Base-by-base conservation (phyloP, 1,140 invertebrate genomes). In the Drosophila trapezifrons region DNA sequence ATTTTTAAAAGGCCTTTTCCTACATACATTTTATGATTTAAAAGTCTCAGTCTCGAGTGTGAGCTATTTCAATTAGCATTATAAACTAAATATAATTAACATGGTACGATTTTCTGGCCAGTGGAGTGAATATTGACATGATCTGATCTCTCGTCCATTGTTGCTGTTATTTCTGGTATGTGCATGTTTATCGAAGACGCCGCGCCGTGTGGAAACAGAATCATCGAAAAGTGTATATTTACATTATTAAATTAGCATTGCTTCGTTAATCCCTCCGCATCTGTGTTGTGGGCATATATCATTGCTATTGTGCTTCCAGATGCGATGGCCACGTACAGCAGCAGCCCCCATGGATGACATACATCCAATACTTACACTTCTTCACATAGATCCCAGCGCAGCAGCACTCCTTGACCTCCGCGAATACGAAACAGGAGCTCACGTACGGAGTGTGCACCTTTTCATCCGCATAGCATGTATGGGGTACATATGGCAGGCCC, bases 331-430 rank as follows among this genome's bases (percentile, higher is more conserved):
- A 59, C 10, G 49, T 15, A 15, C 4, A 7, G 32, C 15, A 55
- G 27, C 45, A 45, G 29, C n/a, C 6, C 15, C 17, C 43, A 22
- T 35, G n/a, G 47, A 45, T 49, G 25, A 22, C 40, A 45, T 32
- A 3, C 6, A 17, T 38, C 20, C 0, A 37, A 62, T 52, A 78
- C 94, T 94, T 92, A 95, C 95, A 95, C 84, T 93, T 91, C 74
- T 93, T 92, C 45, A 93, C 92, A 72, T 94, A 92, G 65, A 93
- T 92, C 52, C 93, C 89, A 73, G 94, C 93, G 89, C 95, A 95
- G 74, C 95, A 95, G 76, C 95, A 95, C 71, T 93, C 93, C 67
- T 94, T 93, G 42, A 95, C 74, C 81, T 94, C 93, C 51, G 92
- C 91, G 75, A 95, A 95, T 70, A 93, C 93, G 47, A 93, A 93